These are phyloP conservation scores for Grallaria varia DNA, from an alignment of 2,113 vertebrate genomes.

Conservation along the genomic window DNA sequence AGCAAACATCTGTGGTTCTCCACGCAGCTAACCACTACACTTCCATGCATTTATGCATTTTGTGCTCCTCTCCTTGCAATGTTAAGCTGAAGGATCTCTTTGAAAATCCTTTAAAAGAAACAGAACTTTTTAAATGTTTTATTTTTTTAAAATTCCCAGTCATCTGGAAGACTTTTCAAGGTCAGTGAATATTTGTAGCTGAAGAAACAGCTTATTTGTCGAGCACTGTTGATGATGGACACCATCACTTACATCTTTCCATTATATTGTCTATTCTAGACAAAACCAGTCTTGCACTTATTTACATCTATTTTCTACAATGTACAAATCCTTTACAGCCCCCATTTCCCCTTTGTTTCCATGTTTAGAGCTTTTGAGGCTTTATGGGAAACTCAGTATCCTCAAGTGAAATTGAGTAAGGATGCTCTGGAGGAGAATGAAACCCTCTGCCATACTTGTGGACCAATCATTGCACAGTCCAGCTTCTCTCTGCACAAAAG, in stretches of 20 bases:
- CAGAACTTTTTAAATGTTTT: neutral
- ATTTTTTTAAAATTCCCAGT: neutral
- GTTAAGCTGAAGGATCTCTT: neutral
- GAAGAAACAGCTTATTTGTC: neutral
- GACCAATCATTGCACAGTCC: constrained; percentile 12
- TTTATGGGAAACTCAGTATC: neutral
- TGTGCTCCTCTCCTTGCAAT: neutral
- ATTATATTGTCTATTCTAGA: neutral
- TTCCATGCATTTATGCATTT: neutral
- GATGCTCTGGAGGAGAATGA: neutral
- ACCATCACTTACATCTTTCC: neutral
- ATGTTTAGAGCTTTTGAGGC: neutral
- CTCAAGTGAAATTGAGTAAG: neutral
- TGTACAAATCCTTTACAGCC: neutral
- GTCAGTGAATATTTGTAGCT: neutral
- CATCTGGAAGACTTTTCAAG: neutral
- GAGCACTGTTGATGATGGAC: neutral
- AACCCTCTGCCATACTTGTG: neutral
- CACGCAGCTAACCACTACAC: neutral
- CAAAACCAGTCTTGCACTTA: neutral
- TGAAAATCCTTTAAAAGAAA: neutral
- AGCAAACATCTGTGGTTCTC: neutral
- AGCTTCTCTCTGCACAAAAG: neutral
- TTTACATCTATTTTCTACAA: neutral
- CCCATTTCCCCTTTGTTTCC: neutral